phyloP scores from a whole-genome alignment of 1,140 invertebrate species.

The Plectrocnemia conspersa region DNA sequence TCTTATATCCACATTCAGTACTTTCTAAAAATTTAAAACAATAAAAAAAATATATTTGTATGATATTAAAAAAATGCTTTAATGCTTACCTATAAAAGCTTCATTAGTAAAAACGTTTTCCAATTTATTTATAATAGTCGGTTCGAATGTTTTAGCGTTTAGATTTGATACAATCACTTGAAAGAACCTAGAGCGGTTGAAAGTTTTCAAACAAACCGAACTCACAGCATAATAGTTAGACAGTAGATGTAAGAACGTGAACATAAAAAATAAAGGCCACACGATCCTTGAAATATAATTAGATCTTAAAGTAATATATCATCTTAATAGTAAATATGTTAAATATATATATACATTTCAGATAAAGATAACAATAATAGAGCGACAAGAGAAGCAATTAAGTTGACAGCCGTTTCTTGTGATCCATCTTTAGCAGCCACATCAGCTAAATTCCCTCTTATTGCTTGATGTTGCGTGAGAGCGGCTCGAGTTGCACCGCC shows the following conservation, averaged over 20 bases:
- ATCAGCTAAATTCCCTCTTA: slow-evolving; percentile 85
- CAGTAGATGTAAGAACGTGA: slow-evolving; percentile 77
- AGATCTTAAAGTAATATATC: too few species aligned
- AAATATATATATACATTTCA: slow-evolving; percentile 34
- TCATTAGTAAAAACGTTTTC: slow-evolving; percentile 48
- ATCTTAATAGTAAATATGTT: not conserved
- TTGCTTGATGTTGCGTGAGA: slow-evolving; percentile 87
- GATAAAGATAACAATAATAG: slow-evolving; percentile 71
- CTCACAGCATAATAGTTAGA: slow-evolving; percentile 84
- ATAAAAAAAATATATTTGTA: slow-evolving; percentile 7
- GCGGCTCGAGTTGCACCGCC: slow-evolving; percentile 85
- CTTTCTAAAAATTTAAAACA: slow-evolving; percentile 43
- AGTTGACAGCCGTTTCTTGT: slow-evolving; percentile 93
- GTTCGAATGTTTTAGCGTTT: slow-evolving; percentile 37
- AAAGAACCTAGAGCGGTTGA: slow-evolving; percentile 74
- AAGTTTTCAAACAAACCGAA: slow-evolving; percentile 64
- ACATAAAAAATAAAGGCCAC: slow-evolving; percentile 64
- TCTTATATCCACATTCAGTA: slow-evolving; percentile 51
- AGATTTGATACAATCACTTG: slow-evolving; percentile 45
- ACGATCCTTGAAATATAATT: slow-evolving; percentile 55
- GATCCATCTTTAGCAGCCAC: slow-evolving; percentile 94
- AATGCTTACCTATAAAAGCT: slow-evolving; percentile 33
- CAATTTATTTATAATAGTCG: slow-evolving; percentile 43
- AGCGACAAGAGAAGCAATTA: slow-evolving; percentile 74
- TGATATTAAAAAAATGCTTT: not conserved